These are phyloP conservation scores for Neuroscelio doddi DNA, from an alignment of 2,888 invertebrate species.

Conservation along the genomic window DNA sequence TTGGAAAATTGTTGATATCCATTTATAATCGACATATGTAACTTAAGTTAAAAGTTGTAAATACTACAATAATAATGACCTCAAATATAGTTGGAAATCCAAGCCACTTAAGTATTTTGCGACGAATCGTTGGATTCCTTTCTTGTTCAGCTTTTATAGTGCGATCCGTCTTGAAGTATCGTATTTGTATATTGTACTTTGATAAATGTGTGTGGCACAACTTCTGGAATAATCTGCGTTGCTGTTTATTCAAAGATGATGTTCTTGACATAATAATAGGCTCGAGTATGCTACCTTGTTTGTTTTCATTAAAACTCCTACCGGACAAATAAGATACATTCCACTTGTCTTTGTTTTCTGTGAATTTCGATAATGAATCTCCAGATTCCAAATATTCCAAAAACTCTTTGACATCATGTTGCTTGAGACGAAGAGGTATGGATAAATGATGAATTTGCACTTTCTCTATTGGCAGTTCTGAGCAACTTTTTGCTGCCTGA, in stretches of 20 bases:
- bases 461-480: slow-evolving; percentile 53
- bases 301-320: slow-evolving; percentile 63
- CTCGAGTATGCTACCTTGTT: slow-evolving; percentile 55
- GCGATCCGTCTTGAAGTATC: slow-evolving; percentile 87
- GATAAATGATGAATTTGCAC: slow-evolving; percentile 51
- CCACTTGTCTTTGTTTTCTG: slow-evolving; percentile 59
- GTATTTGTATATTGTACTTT: slow-evolving; percentile 74
- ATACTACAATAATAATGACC: too few relatives aligned
- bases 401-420: slow-evolving; percentile 50
- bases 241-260: slow-evolving; percentile 46
- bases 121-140: slow-evolving; percentile 78
- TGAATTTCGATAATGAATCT: slow-evolving; percentile 45
- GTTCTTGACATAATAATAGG: slow-evolving; percentile 49
- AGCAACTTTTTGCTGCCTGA: slow-evolving; percentile 61
- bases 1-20: too few relatives aligned
- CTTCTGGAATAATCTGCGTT: slow-evolving; percentile 50
- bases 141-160: slow-evolving; percentile 80
- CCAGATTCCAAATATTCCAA: slow-evolving; percentile 52
- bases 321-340: slow-evolving; percentile 66
- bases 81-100: slow-evolving; percentile 44
- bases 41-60: too few relatives aligned
- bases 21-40: too few relatives aligned
- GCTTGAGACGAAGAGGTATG: slow-evolving; percentile 49
- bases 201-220: slow-evolving; percentile 44
- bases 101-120: slow-evolving; percentile 58